These are phyloP conservation scores for Lypha dubia DNA, from an alignment of 2,888 invertebrate species.

Conservation along the genomic window DNA sequence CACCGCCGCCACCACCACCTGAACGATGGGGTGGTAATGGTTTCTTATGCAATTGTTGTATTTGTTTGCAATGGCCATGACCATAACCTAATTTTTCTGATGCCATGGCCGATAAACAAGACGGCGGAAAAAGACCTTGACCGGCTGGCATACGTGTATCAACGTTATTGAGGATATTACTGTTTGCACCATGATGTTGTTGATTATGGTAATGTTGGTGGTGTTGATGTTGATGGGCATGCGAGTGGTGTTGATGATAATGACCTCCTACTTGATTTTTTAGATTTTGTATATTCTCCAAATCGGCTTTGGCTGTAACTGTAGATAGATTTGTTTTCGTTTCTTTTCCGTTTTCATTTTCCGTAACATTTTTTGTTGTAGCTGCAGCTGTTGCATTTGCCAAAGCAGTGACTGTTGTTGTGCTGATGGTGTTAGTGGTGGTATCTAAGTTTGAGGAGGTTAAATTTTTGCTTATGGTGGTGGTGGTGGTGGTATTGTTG, in stretches of 20 bases:
- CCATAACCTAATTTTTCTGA: slow-evolving; percentile 78
- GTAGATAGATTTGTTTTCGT: slow-evolving; percentile 56
- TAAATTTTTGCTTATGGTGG: slow-evolving; percentile 55
- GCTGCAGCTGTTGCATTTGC: slow-evolving; percentile 67
- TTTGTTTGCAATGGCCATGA: slow-evolving; percentile 76
- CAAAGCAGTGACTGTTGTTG: too few species aligned
- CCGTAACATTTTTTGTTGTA: slow-evolving; percentile 65
- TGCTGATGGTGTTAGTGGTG: slow-evolving; percentile 61
- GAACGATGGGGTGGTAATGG: slow-evolving; percentile 60
- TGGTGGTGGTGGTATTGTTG: slow-evolving; percentile 68
- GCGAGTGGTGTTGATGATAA: slow-evolving; percentile 63
- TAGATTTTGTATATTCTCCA: slow-evolving; percentile 82
- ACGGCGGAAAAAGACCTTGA: slow-evolving; percentile 51
- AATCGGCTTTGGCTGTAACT: slow-evolving; percentile 79
- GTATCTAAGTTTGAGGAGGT: slow-evolving; percentile 67
- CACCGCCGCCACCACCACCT: slow-evolving; percentile 51
- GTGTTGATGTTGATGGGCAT: slow-evolving; percentile 49
- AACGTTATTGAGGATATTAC: slow-evolving; percentile 21
- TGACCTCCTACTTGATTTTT: slow-evolving; percentile 80
- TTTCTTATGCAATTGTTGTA: slow-evolving; percentile 73
- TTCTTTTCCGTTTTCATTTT: slow-evolving; percentile 57
- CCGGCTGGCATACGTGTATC: slow-evolving; percentile 68
- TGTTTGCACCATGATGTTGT: slow-evolving; percentile 52
- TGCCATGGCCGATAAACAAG: slow-evolving; percentile 66
- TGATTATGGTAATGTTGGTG: slow-evolving; percentile 59